Conservation (phyloP, 2,797 vertebrate species). For the Xenops minutus region DNA sequence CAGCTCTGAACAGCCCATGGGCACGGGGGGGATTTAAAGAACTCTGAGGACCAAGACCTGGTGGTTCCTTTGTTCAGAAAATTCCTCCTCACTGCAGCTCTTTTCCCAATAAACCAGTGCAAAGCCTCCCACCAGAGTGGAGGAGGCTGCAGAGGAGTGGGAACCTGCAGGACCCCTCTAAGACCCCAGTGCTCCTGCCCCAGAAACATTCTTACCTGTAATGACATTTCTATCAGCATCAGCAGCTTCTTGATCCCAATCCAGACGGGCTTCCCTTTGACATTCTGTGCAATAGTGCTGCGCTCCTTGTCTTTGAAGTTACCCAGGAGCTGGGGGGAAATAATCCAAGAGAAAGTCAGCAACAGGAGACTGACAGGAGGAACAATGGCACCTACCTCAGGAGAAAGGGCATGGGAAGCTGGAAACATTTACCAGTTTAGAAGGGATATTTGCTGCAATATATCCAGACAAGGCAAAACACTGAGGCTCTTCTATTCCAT, state of each 20-base stretch:
- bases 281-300: conserved; percentile 81
- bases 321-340: conserved; percentile 83
- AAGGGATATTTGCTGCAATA: background rate
- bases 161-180: background rate
- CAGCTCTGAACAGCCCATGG: background rate
- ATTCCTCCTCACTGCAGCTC: background rate
- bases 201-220: conserved; percentile 81
- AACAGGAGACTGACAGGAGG: background rate
- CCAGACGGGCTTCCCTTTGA: conserved; percentile 84
- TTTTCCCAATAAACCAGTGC: background rate
- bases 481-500: background rate
- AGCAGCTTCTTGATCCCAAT: conserved; percentile 96
- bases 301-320: conserved; percentile 92
- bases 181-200: background rate
- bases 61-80: background rate
- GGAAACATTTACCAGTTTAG: background rate
- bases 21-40: background rate
- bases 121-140: background rate
- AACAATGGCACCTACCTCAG: background rate
- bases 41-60: background rate
- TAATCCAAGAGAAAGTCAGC: background rate
- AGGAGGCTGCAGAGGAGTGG: background rate
- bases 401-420: background rate
- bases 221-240: conserved; percentile 96
- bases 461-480: background rate